These are phyloP conservation scores for Doryteuthis pealeii DNA, from an alignment of 1,140 invertebrate species.

Conservation along the genomic window DNA sequence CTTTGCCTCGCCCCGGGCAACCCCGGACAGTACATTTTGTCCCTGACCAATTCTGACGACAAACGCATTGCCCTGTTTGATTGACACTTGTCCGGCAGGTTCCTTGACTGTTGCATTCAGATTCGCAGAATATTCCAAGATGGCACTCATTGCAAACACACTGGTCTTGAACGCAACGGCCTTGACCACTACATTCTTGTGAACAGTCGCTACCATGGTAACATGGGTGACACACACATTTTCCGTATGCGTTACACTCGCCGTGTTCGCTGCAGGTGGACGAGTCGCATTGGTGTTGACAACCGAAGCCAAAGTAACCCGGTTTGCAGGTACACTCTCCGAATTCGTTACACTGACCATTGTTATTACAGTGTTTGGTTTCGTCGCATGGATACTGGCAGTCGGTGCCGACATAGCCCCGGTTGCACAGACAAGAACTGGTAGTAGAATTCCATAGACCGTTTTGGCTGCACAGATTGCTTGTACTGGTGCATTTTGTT, in stretches of 20 bases:
- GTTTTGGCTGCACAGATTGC: conserved; percentile 33
- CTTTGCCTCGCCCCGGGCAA: conserved; percentile 33
- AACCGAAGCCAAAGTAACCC: conserved; percentile 40
- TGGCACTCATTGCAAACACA: conserved; percentile 45
- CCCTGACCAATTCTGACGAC: conserved; percentile 38
- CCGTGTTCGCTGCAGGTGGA: conserved; percentile 40
- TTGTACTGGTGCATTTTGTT: not conserved
- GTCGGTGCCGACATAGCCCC: conserved; percentile 33
- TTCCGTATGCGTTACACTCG: conserved; percentile 35
- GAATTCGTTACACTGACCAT: conserved; percentile 35
- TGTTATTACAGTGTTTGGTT: conserved; percentile 26
- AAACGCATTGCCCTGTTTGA: conserved; percentile 25
- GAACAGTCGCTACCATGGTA: conserved; percentile 44
- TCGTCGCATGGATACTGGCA: conserved; percentile 41
- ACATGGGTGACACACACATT: conserved; percentile 45
- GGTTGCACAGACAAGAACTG: conserved; percentile 28
- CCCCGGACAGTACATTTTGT: conserved; percentile 37
- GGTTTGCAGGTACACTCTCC: conserved; percentile 39
- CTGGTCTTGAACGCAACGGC: conserved; percentile 33
- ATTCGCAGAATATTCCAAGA: conserved; percentile 41
- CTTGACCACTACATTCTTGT: conserved; percentile 36
- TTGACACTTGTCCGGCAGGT: conserved; percentile 23
- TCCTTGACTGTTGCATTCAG: conserved; percentile 43
- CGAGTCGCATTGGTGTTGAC: conserved; percentile 38
- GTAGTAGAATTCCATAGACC: conserved; percentile 26